These are phyloP conservation scores for Oryzias dopingdopingensis DNA, from an alignment of 2,797 vertebrate genomes.

Conservation along the genomic window DNA sequence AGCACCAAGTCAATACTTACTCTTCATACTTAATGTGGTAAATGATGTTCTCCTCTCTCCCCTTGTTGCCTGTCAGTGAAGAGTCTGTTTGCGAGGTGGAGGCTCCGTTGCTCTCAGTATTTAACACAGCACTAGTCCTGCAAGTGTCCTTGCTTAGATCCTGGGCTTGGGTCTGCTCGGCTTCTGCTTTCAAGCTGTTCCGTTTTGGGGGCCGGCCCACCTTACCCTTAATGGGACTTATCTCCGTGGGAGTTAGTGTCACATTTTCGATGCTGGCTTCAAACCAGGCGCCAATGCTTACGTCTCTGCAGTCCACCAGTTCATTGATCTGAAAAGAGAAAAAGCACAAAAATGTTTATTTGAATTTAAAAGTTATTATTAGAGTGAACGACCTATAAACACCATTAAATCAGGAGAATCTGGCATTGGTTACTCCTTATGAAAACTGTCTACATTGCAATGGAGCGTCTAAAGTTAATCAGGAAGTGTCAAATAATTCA, in stretches of 20 bases:
- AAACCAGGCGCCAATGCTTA: conserved; percentile 96
- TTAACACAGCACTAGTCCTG: conserved; percentile 80
- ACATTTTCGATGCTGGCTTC: conserved; percentile 93
- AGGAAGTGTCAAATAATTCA: too few relatives aligned
- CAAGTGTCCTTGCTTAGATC: conserved; percentile 80
- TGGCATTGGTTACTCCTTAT: too few relatives aligned
- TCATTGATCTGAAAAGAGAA: conserved; percentile 88
- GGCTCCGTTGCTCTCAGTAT: conserved; percentile 84
- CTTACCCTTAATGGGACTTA: conserved; percentile 80
- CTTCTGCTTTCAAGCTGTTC: conserved; percentile 89
- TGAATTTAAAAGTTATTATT: too few relatives aligned
- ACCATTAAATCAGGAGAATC: too few relatives aligned
- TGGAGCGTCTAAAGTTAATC: too few relatives aligned
- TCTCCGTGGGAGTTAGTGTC: conserved; percentile 83
- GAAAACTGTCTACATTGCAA: too few relatives aligned
- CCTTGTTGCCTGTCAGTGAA: conserved; percentile 65
- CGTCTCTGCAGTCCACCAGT: conserved; percentile 96
- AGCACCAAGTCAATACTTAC: conserved; percentile 83
- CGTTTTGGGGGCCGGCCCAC: conserved; percentile 87
- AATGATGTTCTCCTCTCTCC: conserved; percentile 84
- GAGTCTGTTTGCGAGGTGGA: conserved; percentile 90
- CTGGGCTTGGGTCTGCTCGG: conserved; percentile 57
- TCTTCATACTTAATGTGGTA: conserved; percentile 99
- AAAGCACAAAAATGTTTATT: background rate
- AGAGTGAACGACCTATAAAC: too few relatives aligned